Percentiles rank a stretch among this genome's conserved stretches.
Evolutionary conservation across 2,113 vertebrate genomes (phyloP).

Genomic region (Pygoscelis antarcticus): DNA sequence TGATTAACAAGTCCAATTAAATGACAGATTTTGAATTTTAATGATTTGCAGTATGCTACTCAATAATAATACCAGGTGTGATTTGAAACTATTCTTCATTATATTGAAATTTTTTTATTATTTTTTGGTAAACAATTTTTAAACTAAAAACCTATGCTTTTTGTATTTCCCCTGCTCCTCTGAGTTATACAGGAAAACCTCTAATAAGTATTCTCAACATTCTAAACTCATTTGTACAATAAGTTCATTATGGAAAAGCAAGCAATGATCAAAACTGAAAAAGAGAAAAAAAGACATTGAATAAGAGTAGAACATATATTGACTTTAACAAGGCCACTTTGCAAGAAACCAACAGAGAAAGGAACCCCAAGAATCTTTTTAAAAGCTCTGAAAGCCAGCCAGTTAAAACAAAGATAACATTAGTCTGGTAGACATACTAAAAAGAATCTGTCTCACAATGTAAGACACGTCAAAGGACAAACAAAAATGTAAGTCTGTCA

Average conservation of each 20-base stretch:
- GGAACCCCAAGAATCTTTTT: not conserved
- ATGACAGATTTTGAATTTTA: not conserved
- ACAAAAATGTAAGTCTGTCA: too few species aligned
- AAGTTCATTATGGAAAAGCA: conserved; percentile 4
- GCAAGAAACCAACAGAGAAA: not conserved
- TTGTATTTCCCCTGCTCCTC: not conserved
- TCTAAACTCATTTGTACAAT: not conserved
- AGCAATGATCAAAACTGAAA: not conserved
- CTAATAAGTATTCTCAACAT: not conserved
- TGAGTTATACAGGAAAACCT: not conserved
- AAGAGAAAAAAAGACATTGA: not conserved
- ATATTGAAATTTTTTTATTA: not conserved
- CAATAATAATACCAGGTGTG: not conserved
- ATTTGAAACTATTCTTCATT: not conserved
- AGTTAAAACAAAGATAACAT: not conserved
- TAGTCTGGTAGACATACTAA: not conserved
- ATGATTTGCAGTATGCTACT: not conserved
- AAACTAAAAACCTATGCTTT: not conserved
- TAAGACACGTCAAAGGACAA: not conserved
- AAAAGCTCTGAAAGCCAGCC: not conserved
- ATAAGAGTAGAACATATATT: not conserved
- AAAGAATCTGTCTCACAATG: not conserved
- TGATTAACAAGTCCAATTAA: not conserved
- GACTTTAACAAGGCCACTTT: not conserved
- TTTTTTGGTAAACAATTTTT: not conserved